These are phyloP conservation scores for Pseudorhombus dupliciocellatus DNA, from an alignment of 2,113 vertebrate genomes.

Conservation along the genomic window DNA sequence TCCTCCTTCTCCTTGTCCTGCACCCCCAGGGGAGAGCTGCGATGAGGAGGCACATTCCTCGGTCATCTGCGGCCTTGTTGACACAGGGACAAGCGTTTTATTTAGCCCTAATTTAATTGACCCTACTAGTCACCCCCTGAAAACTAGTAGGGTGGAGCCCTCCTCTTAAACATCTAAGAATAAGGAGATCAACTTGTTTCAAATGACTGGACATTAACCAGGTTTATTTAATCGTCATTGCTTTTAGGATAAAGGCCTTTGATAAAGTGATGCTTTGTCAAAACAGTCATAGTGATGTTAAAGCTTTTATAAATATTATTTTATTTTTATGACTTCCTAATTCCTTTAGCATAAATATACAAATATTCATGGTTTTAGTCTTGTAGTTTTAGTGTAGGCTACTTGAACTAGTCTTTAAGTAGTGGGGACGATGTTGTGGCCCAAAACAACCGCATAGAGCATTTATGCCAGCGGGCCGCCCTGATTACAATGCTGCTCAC, in stretches of 20 bases:
- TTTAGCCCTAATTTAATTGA: not conserved
- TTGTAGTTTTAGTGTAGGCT: not conserved
- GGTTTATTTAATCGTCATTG: not conserved
- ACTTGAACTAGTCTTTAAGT: not conserved
- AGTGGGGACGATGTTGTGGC: too few species aligned
- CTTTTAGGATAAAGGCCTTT: too few species aligned
- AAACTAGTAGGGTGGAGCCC: not conserved
- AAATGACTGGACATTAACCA: not conserved
- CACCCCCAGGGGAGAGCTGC: constrained; percentile 41
- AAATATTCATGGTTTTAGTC: not conserved
- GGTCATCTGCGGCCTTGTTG: constrained; percentile 26
- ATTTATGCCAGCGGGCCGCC: too few species aligned
- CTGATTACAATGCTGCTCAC: constrained; percentile 4
- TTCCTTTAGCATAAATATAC: not conserved
- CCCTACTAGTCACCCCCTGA: not conserved
- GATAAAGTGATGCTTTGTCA: too few species aligned
- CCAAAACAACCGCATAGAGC: not conserved
- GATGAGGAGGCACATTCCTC: constrained; percentile 74
- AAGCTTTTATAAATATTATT: too few species aligned
- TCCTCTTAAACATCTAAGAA: not conserved
- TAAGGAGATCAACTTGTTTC: not conserved
- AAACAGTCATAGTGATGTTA: too few species aligned
- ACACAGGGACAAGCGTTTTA: constrained; percentile 22
- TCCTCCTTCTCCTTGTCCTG: constrained; percentile 11
- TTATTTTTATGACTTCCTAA: not conserved